Evolutionary conservation across 2,797 vertebrate species (phyloP).

Genomic region (Pteronotus mesoamericanus): DNA sequence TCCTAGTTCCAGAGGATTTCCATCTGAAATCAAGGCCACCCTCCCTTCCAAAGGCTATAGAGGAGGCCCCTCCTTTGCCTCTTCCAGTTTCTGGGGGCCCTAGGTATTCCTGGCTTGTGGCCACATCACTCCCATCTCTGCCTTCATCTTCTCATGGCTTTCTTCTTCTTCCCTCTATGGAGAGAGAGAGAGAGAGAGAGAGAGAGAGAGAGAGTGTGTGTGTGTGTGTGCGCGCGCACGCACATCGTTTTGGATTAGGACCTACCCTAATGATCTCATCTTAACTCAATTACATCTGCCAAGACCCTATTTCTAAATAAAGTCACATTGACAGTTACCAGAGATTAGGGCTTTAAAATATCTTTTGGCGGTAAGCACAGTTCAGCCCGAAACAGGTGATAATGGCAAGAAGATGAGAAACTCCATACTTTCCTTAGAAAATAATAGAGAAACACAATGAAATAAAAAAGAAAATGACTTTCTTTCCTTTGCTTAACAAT

Average conservation of each 20-base stretch:
- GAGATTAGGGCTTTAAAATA: background rate
- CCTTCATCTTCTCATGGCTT: background rate
- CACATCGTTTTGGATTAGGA: background rate
- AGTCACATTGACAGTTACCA: background rate
- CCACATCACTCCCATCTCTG: fast-evolving
- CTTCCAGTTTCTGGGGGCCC: background rate
- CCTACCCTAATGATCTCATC: too few species aligned
- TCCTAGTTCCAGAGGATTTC: background rate
- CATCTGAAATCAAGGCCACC: background rate
- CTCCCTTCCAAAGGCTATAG: too few species aligned
- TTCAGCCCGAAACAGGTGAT: background rate
- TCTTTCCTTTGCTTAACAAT: background rate
- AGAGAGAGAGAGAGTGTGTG: too few species aligned
- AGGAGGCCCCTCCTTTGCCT: fast-evolving
- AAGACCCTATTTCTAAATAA: background rate
- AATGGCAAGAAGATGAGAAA: background rate
- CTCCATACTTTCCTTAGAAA: background rate
- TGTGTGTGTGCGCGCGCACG: background rate
- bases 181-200: too few species aligned
- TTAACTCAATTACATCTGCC: background rate
- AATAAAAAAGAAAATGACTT: background rate
- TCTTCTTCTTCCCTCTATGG: too few species aligned
- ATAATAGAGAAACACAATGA: background rate
- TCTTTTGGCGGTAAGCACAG: too few species aligned
- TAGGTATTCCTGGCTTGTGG: too few species aligned